These are phyloP conservation scores for Agonum fuliginosum DNA, from an alignment of 2,888 invertebrate species.

Conservation along the genomic window DNA sequence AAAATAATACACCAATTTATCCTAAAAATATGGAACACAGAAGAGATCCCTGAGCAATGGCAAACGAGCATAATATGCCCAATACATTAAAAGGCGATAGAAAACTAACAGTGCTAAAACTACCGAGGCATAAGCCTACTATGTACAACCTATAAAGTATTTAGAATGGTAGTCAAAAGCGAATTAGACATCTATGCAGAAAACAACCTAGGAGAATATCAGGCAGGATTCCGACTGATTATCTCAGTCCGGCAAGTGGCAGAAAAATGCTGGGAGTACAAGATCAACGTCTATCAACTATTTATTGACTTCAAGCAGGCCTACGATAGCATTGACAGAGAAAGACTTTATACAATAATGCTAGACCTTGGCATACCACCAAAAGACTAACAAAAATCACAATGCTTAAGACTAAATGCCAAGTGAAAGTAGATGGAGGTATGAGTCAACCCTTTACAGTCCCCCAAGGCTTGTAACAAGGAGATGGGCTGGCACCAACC, in stretches of 20 bases:
- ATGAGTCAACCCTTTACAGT: background rate
- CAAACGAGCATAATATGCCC: background rate
- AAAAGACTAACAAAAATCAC: background rate
- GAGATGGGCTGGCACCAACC: background rate
- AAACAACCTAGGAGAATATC: too few relatives aligned
- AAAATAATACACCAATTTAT: background rate
- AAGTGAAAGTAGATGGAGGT: background rate
- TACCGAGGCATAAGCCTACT: too few relatives aligned
- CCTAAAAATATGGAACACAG: background rate
- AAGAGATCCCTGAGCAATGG: background rate
- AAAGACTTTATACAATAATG: background rate
- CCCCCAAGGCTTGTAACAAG: background rate
- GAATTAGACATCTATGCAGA: too few relatives aligned
- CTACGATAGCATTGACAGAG: too few relatives aligned
- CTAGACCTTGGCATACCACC: background rate
- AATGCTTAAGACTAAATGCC: background rate
- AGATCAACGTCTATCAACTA: background rate
- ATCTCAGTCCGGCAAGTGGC: background rate
- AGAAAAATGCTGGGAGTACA: constrained; percentile 6
- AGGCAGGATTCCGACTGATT: too few relatives aligned
- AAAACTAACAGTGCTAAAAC: too few relatives aligned
- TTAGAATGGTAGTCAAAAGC: too few relatives aligned
- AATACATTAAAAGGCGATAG: too few relatives aligned
- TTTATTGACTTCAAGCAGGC: constrained; percentile 6
- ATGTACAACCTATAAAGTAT: too few relatives aligned